Percentiles rank a stretch among this genome's conserved stretches.
Conservation (phyloP, 2,888 invertebrate species). For the Eilema sororculum region DNA sequence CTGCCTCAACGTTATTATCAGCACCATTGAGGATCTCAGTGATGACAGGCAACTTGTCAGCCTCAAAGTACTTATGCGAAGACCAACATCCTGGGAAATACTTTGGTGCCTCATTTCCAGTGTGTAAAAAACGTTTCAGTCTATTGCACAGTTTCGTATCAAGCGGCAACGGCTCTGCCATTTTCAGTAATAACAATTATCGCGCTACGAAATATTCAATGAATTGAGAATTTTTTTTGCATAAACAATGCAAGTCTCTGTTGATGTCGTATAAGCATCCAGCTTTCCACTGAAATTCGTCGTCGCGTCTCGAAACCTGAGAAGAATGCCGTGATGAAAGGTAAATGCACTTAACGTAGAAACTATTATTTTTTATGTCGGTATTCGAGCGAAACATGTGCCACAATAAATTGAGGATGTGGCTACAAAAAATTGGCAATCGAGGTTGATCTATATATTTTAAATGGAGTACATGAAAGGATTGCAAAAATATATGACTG, state of each 20-base stretch:
- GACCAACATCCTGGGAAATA: slow-evolving; percentile 87
- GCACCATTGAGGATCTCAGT: slow-evolving; percentile 57
- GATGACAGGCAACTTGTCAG: slow-evolving; percentile 74
- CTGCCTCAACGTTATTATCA: slow-evolving; percentile 64
- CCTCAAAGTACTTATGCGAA: slow-evolving; percentile 81
- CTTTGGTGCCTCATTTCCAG: slow-evolving; percentile 83
- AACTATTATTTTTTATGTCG: slow-evolving; percentile 74
- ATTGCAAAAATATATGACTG: background rate
- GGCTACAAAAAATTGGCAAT: slow-evolving; percentile 84
- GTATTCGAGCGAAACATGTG: slow-evolving; percentile 83
- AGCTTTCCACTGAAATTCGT: slow-evolving; percentile 45
- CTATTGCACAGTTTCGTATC: slow-evolving; percentile 72
- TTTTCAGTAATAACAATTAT: slow-evolving; percentile 49
- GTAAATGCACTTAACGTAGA: slow-evolving; percentile 68
- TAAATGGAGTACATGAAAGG: slow-evolving; percentile 11
- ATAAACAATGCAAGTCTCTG: slow-evolving; percentile 46
- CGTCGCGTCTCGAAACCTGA: slow-evolving; percentile 57
- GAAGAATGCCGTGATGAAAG: slow-evolving; percentile 61
- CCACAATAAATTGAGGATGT: slow-evolving; percentile 84
- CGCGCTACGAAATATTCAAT: slow-evolving; percentile 31
- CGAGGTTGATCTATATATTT: slow-evolving; percentile 59
- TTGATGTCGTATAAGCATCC: slow-evolving; percentile 53
- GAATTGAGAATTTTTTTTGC: slow-evolving; percentile 51
- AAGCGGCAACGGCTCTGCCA: slow-evolving; percentile 64
- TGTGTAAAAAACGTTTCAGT: slow-evolving; percentile 82